Evolutionary conservation across 2,113 vertebrate genomes (phyloP), one percentile per base, ranked within the genome.

Genomic region (Oncorhynchus masou): DNA sequence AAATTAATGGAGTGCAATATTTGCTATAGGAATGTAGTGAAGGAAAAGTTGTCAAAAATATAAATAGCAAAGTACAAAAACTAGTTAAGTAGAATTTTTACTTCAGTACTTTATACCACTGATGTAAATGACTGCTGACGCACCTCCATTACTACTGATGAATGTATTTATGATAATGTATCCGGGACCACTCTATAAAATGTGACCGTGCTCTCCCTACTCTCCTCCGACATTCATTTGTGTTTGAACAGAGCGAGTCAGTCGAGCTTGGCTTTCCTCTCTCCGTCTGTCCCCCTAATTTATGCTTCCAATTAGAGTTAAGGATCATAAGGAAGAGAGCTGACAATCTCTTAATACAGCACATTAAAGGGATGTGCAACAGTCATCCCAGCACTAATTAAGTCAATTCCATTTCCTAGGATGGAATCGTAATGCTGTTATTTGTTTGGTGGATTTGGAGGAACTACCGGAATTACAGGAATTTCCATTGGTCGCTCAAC

Each of bases 401-500:
- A 57, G 49, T 70, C 6, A 66, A 22, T 68, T 25, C 13, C 71
- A 77, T 74, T 25, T 16, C 59, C 51, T 54, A 71, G 70, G 62
- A n/a, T 70, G 57, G 71, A 31, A 60, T 70, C 39, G n/a, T 15
- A 48, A 66, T 48, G 24, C 72, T 7, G 19, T 73, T 20, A 27
- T 59, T 20, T 45, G 48, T 5, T 57, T 75, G 15, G 51, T 54
- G 13, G 51, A 5, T 54, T 16, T 54, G 16, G 51, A 19, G 5
- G 51, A 13, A 54, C 12, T 3, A 27, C 27, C 60, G 68, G 80
- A 82, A 81, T 72, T 66, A 25, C 54, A 15, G 67, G 73, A 62
- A 62, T 54, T 78, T 72, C 81, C 51, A 45, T 45, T 45, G 16
- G 31, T 66, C 60, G 57, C 71, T 80, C 83, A 84, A 85, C 31